Base-by-base conservation (phyloP, 2,888 invertebrate genomes). In the Cryptocephalus primarius region DNA sequence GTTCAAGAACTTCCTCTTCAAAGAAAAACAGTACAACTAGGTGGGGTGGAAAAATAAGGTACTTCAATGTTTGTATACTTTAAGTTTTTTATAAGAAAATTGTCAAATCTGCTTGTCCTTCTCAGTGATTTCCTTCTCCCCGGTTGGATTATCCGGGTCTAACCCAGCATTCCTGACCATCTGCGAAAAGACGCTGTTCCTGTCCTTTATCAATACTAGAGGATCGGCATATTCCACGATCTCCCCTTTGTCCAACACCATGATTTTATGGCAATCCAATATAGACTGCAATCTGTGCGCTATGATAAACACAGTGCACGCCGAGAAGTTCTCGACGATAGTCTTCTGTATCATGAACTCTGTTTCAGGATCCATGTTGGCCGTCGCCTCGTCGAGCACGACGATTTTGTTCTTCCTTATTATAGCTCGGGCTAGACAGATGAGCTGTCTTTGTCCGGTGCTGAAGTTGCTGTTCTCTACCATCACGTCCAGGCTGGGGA, bases 381-480 rank as follows among this genome's bases (percentile, higher is more conserved):
- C 75, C 1, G 77, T 77, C 1, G 78, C 77, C 62, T 78, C 78
- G 54, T 78, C 77, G 33, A 78, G 60, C 10, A 78, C 70, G 2
- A 78, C 63, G 41, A 78, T 72, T 52, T 68, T 71, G 55, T 74
- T 75, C 44, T 69, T 65, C 44, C 71, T 60, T 6, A 78, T 65
- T 42, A 78, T 69, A 4, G 78, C 77, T 41, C 78, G 61, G 1
- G 75, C 77, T 43, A 79, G 61, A 57, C 77, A 78, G 42, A 78
- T 66, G 36, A 79, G 62, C 57, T 79, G 79, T 44, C 75, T 63
- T 60, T 79, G 77, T 0, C 79, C 60, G 1, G 60, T 60, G 31
- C 58, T 59, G 48, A 59, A 59, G 10, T 58, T 58, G 36, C 51
- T 51, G 33, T 60, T 60, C 1, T 52, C 48, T 13, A 58, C 51